Conservation (phyloP, 2,113 vertebrate genomes). For the Macroglossus sobrinus region DNA sequence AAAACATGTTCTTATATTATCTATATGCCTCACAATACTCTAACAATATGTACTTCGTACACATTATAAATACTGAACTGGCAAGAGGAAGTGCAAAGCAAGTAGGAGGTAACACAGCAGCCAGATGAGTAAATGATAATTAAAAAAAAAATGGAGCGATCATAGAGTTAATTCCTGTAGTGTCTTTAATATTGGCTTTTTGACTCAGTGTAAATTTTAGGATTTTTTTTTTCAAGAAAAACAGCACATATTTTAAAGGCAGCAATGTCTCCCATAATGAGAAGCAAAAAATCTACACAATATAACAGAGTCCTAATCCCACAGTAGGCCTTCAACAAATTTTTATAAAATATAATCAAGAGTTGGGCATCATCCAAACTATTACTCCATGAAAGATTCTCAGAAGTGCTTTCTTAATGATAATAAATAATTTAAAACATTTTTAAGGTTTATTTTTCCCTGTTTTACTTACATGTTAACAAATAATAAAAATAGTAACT, state of each 20-base stretch:
- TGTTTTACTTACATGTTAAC: slow-evolving; percentile 59
- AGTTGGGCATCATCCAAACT: background rate
- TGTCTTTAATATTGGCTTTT: background rate
- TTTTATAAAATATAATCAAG: slow-evolving; percentile 2
- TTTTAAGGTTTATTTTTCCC: slow-evolving; percentile 41
- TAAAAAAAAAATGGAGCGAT: background rate
- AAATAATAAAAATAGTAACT: slow-evolving; percentile 69
- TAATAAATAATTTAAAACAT: slow-evolving; percentile 54
- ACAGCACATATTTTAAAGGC: background rate
- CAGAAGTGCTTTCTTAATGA: slow-evolving; percentile 37
- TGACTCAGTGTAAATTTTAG: background rate
- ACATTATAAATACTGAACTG: background rate
- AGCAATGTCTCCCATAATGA: background rate
- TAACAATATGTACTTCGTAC: background rate
- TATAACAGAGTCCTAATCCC: background rate
- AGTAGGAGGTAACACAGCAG: background rate
- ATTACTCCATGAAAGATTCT: background rate
- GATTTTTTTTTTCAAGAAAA: background rate
- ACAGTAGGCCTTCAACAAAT: background rate
- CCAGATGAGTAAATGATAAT: slow-evolving; percentile 9
- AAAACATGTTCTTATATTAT: background rate
- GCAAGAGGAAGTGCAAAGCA: background rate
- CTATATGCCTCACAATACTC: background rate
- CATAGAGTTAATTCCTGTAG: background rate
- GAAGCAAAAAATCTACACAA: background rate